Base-by-base conservation (phyloP, 23 tunicate species). In the Clavelina lepadiformis region DNA sequence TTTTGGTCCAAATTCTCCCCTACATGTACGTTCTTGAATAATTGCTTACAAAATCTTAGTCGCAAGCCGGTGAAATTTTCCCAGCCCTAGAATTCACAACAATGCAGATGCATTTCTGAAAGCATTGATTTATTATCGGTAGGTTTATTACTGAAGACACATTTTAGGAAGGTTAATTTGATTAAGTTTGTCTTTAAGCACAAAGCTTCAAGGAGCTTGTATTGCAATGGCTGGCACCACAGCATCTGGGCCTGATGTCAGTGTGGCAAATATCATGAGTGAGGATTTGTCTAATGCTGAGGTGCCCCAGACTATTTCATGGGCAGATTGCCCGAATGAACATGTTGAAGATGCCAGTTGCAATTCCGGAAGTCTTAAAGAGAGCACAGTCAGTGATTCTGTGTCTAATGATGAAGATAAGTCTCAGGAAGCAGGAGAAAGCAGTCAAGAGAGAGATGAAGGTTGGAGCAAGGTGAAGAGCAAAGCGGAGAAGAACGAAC, bases 381-480 rank as follows among this genome's bases (percentile, higher is more conserved):
- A 41, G 11, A 41, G 49, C 11, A 41, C 49, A 41, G 49, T 41
- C 15, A 15, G 49, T 8, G 49, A 41, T 15, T n/a, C n/a, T n/a
- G 49, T 8, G 49, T 15, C 49, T 41, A 15, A 8, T 41, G 49
- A 8, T 11, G 49, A 41, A 41, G 15, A 41, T 15, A 41, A 11
- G 20, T 23, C 13, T 24, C 23, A 46, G 24, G 59, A 65, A 25
- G 55, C 3, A 21, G 72, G 31, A 65, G 59, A 70, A 22, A 51
- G 28, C 8, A 44, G 49, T 61, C n/a, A n/a, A n/a, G n/a, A n/a
- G n/a, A n/a, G n/a, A n/a, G 87, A 58, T 1, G 80, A 73, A 44
- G 96, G 86, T 15, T 87, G 96, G 96, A 87, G 56, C 61, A 75
- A 51, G 41, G 96, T 87, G 5, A 79, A 61, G 67, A 62, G 70